A percentile compares a stretch with the other conserved stretches of the same genome.
Conservation (phyloP, 1,140 invertebrate species). For the Ips nitidus region DNA sequence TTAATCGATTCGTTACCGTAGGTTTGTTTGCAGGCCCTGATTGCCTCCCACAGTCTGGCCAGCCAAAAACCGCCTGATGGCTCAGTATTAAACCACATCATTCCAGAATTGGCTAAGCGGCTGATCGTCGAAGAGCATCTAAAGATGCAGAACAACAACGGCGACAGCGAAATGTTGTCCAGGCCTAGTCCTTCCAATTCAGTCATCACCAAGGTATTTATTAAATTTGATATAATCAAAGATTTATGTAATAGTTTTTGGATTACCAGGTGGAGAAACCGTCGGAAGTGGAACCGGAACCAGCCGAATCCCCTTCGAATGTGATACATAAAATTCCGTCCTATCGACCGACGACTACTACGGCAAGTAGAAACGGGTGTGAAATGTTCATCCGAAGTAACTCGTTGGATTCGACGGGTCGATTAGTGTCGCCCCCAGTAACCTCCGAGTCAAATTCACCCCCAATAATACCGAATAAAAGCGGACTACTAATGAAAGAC, state of each 20-base stretch:
- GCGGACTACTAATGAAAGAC: slow-evolving; percentile 59
- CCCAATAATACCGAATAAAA: slow-evolving; percentile 56
- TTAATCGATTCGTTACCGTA: neutral
- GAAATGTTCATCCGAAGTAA: slow-evolving; percentile 50
- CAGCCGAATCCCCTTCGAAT: slow-evolving; percentile 56
- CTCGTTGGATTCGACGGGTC: slow-evolving; percentile 33
- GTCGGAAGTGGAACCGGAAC: slow-evolving; percentile 50
- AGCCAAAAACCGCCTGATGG: slow-evolving; percentile 41
- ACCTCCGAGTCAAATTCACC: slow-evolving; percentile 57
- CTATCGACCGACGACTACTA: slow-evolving; percentile 76
- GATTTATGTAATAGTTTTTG: neutral
- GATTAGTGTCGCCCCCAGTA: slow-evolving; percentile 51
- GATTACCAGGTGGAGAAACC: slow-evolving; percentile 34
- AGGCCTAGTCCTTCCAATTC: slow-evolving; percentile 52
- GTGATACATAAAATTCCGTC: slow-evolving; percentile 91
- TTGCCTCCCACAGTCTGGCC: slow-evolving; percentile 42
- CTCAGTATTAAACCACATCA: slow-evolving; percentile 43
- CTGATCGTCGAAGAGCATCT: slow-evolving; percentile 60
- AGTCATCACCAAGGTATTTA: slow-evolving; percentile 42
- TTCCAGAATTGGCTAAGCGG: slow-evolving; percentile 64
- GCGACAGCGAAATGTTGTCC: slow-evolving; percentile 50
- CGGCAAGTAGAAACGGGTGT: slow-evolving; percentile 63
- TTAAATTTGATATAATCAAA: neutral
- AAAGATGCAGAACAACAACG: slow-evolving; percentile 50
- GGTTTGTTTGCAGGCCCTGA: slow-evolving; percentile 47